Conservation (phyloP, 2,797 vertebrate genomes). For the Smutsia gigantea region DNA sequence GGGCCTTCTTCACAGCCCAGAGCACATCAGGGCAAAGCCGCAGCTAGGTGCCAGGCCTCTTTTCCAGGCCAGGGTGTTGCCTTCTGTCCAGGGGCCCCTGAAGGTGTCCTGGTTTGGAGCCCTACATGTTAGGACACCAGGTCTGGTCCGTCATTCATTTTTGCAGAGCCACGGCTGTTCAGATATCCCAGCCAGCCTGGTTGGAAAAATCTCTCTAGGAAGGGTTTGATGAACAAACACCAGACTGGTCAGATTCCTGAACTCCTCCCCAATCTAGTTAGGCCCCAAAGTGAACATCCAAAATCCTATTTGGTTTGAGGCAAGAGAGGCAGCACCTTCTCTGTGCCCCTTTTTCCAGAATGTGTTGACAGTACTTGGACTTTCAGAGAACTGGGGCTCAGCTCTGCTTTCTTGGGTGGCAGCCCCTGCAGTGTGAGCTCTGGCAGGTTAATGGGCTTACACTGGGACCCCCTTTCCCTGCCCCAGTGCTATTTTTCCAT, state of each 20-base stretch:
- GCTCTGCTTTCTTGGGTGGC: background rate
- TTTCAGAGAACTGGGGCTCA: background rate
- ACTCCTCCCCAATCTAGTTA: background rate
- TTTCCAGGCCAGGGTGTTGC: background rate
- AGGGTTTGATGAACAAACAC: background rate
- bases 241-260: background rate
- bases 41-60: background rate
- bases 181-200: background rate
- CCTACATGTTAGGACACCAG: background rate
- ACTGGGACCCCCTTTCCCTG: background rate
- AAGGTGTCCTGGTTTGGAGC: background rate
- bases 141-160: background rate
- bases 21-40: background rate
- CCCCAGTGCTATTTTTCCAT: background rate
- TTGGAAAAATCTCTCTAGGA: background rate
- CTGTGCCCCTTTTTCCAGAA: background rate
- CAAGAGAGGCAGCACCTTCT: background rate
- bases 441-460: background rate
- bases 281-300: background rate
- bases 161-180: background rate
- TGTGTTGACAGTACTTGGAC: background rate
- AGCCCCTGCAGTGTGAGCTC: background rate
- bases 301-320: background rate
- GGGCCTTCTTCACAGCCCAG: background rate
- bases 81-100: background rate